Evolutionary conservation across 2,797 vertebrate genomes (phyloP).

Genomic region (Tragelaphus eurycerus): DNA sequence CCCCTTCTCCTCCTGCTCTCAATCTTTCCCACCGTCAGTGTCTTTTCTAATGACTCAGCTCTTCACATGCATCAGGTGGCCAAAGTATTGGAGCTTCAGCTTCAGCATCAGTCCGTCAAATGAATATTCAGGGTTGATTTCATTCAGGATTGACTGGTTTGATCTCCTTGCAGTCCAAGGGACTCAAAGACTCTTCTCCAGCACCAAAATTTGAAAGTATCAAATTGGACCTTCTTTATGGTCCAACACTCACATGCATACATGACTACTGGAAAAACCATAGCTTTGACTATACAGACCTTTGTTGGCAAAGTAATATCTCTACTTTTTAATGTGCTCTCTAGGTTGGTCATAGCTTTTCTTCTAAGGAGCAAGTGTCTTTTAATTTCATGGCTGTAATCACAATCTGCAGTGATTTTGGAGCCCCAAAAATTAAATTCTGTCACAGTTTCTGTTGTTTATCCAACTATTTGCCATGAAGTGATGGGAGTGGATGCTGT

Average conservation of each 20-base stretch:
- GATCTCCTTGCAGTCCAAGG: neutral
- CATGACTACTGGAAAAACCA: neutral
- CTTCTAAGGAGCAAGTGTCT: neutral
- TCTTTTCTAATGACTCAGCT: neutral
- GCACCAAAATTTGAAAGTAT: neutral
- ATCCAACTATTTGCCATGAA: neutral
- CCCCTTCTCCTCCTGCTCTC: neutral
- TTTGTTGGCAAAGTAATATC: neutral
- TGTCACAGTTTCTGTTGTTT: neutral
- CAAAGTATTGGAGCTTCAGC: neutral
- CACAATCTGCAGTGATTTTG: neutral
- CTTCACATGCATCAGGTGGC: fast-evolving
- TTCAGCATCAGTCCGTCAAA: neutral
- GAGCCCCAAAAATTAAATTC: neutral
- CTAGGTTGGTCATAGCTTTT: neutral
- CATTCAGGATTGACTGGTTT: neutral
- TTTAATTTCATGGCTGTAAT: neutral
- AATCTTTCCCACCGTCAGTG: neutral
- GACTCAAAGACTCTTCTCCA: neutral
- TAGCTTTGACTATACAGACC: neutral
- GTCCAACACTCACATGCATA: neutral
- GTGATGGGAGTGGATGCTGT: neutral
- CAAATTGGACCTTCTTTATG: neutral
- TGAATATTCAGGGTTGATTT: neutral
- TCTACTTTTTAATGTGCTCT: neutral